Base-by-base conservation (phyloP, 2,113 vertebrate species). In the Megaptera novaeangliae region DNA sequence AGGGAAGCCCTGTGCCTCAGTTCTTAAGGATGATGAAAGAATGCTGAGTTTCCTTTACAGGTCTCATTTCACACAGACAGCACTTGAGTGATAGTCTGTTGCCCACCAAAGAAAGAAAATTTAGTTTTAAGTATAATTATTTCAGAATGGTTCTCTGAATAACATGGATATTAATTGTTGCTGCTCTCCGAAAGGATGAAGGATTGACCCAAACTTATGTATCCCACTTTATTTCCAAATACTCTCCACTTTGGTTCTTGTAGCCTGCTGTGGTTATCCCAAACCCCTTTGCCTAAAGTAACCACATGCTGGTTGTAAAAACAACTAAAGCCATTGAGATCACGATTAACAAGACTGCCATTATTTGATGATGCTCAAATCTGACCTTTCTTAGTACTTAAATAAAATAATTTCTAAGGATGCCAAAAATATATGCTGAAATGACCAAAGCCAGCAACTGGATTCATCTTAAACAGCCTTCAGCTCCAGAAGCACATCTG, bases 401-500 rank as follows among this genome's bases (percentile, higher is more conserved):
- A 94, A 95, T 71, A 97, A 92, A 20, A 15, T 85, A 49, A 81
- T 86, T 97, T 96, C 92, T 66, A 97, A 94, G 44, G 0, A 0
- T 86, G 52, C 21, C 78, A 86, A 82, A 98, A 92, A 82, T 82
- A 31, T 1, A 46, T 95, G 29, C 59, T 61, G 25, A 87, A 88
- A 96, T 93, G 86, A 13, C 44, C 89, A 17, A 83, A 97, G 34
- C 34, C 49, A 31, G 27, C 81, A 69, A 39, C 14, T 92, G 25
- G 21, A 49, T 91, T 97, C 91, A 75, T 93, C 96, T 90, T 94
- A 94, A 98, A 94, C 29, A 87, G 66, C n/a, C 27, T 6, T 4
- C 49, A 31, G 17, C 71, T 96, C 44, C 39, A 77, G n/a, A 11
- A 77, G 13, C 36, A 44, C 25, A 93, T 92, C 95, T 69, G 31